These are phyloP conservation scores for Salpingus planirostris DNA, from an alignment of 2,888 invertebrate species.

Conservation along the genomic window DNA sequence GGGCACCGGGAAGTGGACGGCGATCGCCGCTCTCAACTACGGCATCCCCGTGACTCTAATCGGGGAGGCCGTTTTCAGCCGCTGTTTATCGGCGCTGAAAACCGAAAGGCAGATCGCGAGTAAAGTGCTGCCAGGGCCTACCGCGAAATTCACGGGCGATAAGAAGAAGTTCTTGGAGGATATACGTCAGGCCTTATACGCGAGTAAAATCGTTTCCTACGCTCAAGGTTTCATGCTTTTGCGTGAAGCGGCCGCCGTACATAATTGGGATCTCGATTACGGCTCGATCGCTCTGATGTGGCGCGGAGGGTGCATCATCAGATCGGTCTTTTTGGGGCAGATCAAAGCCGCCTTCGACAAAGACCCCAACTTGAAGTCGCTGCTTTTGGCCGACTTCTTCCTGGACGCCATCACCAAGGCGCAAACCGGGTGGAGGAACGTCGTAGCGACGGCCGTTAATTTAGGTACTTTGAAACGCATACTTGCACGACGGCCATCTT, in stretches of 20 bases:
- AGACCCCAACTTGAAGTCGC: constrained; percentile 75
- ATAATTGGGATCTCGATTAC: constrained; percentile 93
- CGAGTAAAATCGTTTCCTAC: constrained; percentile 96
- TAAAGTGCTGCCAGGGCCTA: constrained; percentile 61
- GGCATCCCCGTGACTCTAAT: constrained; percentile 97
- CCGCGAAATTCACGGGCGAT: constrained; percentile 57
- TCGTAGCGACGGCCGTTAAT: constrained; percentile 58
- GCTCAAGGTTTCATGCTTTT: constrained; percentile 97
- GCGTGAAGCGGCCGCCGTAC: constrained; percentile 82
- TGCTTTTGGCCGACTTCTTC: constrained; percentile 92
- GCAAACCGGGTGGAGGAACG: constrained; percentile 78
- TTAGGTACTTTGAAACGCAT: constrained; percentile 24
- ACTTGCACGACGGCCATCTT: no score
- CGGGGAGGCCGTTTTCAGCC: constrained; percentile 95
- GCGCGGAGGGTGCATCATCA: constrained; percentile 98
- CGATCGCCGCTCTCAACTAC: constrained; percentile 89
- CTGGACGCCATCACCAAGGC: constrained; percentile 69
- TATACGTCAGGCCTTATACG: constrained; percentile 85
- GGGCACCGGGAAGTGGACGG: constrained; percentile 99
- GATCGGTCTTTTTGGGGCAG: constrained; percentile 82
- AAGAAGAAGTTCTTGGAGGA: constrained; percentile 73
- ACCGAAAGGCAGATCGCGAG: constrained; percentile 80
- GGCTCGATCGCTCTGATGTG: constrained; percentile 99
- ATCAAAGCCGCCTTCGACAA: constrained; percentile 90
- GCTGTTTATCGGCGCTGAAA: constrained; percentile 89